Conservation (phyloP, 1,140 invertebrate genomes). For the Branchinecta lindahli region DNA sequence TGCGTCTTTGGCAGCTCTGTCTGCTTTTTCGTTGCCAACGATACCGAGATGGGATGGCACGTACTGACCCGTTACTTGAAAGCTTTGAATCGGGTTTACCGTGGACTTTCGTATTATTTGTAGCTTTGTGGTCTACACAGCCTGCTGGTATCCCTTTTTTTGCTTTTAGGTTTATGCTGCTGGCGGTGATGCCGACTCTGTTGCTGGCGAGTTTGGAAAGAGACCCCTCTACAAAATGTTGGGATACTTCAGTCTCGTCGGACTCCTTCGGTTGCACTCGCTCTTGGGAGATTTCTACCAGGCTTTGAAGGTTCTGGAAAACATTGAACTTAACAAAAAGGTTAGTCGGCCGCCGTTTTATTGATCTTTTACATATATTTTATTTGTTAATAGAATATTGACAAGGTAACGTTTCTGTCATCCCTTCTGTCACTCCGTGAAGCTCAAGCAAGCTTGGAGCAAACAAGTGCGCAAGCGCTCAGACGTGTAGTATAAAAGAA, state of each 20-base stretch:
- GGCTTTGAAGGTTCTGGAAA: slow-evolving; percentile 92
- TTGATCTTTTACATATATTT: slow-evolving; percentile 14
- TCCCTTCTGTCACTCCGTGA: not conserved
- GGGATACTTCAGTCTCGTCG: slow-evolving; percentile 94
- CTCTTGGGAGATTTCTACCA: slow-evolving; percentile 96
- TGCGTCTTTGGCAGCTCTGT: too few species aligned
- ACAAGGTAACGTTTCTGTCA: not conserved
- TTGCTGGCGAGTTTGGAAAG: slow-evolving; percentile 90
- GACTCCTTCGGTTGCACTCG: slow-evolving; percentile 84
- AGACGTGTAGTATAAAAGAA: too few species aligned
- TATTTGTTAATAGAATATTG: slow-evolving; percentile 3
- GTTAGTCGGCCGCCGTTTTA: slow-evolving; percentile 29
- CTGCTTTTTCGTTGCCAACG: too few species aligned
- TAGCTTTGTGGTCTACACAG: not conserved
- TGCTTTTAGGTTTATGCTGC: slow-evolving; percentile 45
- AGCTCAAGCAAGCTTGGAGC: too few species aligned
- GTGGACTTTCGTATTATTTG: too few species aligned
- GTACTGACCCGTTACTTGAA: too few species aligned
- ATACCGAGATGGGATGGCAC: too few species aligned
- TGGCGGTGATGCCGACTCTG: slow-evolving; percentile 83
- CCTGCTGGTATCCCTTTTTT: not conserved
- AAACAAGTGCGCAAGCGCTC: too few species aligned
- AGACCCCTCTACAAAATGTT: slow-evolving; percentile 97
- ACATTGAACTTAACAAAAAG: slow-evolving; percentile 93
- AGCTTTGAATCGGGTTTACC: too few species aligned